phyloP scores from a whole-genome alignment of 2,797 vertebrate genomes.

The Uromys caudimaculatus region DNA sequence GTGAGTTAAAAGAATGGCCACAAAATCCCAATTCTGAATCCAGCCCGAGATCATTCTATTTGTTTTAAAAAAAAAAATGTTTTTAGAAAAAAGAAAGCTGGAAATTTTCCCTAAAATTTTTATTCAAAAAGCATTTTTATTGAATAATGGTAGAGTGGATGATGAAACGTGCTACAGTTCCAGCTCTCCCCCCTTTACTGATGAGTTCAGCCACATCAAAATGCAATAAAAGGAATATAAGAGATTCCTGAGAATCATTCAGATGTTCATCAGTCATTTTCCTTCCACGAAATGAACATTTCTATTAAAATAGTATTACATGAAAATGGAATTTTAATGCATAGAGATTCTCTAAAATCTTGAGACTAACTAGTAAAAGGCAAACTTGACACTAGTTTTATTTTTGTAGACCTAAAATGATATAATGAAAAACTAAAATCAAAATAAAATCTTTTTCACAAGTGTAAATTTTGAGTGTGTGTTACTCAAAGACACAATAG shows the following conservation, averaged over 20 bases:
- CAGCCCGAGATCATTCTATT: constrained; percentile 31
- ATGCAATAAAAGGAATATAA: constrained; percentile 66
- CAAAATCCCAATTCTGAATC: constrained; percentile 51
- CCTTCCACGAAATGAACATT: constrained; percentile 70
- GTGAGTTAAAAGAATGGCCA: neutral
- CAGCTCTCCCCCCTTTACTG: constrained; percentile 60
- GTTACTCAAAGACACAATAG: neutral
- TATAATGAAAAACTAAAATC: constrained; percentile 50
- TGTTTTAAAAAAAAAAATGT: constrained; percentile 43
- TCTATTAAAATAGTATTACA: constrained; percentile 75
- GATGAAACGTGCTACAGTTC: constrained; percentile 56
- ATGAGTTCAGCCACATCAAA: constrained; percentile 71
- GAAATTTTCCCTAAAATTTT: constrained; percentile 67
- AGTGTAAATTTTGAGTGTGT: neutral
- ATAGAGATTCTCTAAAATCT: constrained; percentile 69
- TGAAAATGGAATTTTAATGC: constrained; percentile 76
- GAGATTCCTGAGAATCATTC: constrained; percentile 64
- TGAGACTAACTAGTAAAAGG: constrained; percentile 58
- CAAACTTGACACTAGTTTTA: constrained; percentile 25
- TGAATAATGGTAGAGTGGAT: constrained; percentile 45
- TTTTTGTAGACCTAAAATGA: constrained; percentile 45
- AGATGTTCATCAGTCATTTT: constrained; percentile 74
- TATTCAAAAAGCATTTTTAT: constrained; percentile 67
- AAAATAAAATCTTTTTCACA: constrained; percentile 10
- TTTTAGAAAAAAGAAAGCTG: constrained; percentile 56